Conservation (phyloP, 1,140 invertebrate species). For the Cataglyphis hispanica region DNA sequence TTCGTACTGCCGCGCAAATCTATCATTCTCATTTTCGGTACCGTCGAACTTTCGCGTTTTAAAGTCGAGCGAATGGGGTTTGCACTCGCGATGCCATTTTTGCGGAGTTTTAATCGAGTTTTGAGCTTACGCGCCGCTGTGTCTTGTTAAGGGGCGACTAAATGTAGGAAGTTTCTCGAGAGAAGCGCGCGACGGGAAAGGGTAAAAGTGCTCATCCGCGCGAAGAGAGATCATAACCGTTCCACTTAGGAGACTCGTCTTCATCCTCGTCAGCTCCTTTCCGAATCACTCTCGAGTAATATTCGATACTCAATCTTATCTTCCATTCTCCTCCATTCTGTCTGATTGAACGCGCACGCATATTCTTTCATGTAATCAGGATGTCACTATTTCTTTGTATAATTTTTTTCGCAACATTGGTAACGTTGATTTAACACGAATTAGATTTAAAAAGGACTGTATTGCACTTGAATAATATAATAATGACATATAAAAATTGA, state of each 20-base stretch:
- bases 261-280: slow-evolving; percentile 49
- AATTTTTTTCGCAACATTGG: not conserved
- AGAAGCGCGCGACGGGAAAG: not conserved
- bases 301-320: slow-evolving; percentile 6
- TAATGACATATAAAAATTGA: not conserved
- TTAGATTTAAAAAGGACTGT: not conserved
- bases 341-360: not conserved
- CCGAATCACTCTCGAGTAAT: slow-evolving; percentile 41
- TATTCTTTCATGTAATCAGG: slow-evolving; percentile 41
- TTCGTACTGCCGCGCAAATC: slow-evolving; percentile 8
- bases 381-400: not conserved
- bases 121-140: slow-evolving; percentile 8
- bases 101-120: slow-evolving; percentile 40
- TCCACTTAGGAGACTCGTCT: slow-evolving; percentile 17
- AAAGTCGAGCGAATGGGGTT: slow-evolving; percentile 28
- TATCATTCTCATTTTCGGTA: slow-evolving; percentile 34
- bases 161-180: slow-evolving; percentile 42
- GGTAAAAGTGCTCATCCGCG: slow-evolving; percentile 33
- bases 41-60: slow-evolving; percentile 21
- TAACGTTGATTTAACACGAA: not conserved
- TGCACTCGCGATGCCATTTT: slow-evolving; percentile 3
- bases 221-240: slow-evolving; percentile 47
- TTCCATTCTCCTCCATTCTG: not conserved
- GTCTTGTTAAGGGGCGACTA: not conserved
- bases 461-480: not conserved